phyloP scores from a whole-genome alignment of 2,888 invertebrate genomes.

The Ochropacha duplaris region DNA sequence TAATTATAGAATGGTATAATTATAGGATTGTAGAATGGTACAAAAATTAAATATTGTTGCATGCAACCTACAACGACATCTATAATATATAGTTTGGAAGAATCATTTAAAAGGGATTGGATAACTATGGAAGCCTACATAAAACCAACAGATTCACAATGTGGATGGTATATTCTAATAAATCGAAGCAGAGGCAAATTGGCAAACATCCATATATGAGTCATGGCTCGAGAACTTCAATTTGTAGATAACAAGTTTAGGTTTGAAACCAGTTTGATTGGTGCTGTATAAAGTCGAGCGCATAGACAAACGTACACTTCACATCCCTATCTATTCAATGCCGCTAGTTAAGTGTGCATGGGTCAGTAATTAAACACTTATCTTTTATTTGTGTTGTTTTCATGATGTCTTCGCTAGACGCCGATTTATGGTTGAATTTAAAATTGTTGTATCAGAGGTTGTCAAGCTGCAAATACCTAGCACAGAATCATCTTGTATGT shows the following conservation, averaged over 20 bases:
- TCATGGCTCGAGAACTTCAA: conserved; percentile 30
- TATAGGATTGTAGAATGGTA: too few relatives aligned
- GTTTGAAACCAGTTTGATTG: conserved; percentile 41
- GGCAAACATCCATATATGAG: conserved; percentile 1
- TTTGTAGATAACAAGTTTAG: conserved; percentile 34
- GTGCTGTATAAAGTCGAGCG: conserved; percentile 24
- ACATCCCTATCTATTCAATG: conserved; percentile 31
- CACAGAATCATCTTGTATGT: conserved; percentile 17
- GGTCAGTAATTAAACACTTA: conserved; percentile 57
- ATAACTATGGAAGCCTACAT: background rate
- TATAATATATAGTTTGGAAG: background rate
- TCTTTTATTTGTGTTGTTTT: conserved; percentile 69
- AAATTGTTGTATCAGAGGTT: conserved; percentile 38
- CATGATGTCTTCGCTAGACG: conserved; percentile 49
- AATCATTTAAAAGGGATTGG: background rate
- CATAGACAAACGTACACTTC: conserved; percentile 30
- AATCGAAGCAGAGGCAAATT: background rate
- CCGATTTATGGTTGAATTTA: conserved; percentile 59
- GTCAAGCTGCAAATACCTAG: conserved; percentile 14
- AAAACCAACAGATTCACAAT: background rate
- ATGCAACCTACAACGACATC: too few relatives aligned
- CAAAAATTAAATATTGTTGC: too few relatives aligned
- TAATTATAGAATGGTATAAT: too few relatives aligned
- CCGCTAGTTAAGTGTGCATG: conserved; percentile 23
- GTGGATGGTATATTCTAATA: background rate